phyloP scores from a whole-genome alignment of 2,113 vertebrate species.

The Brachionichthys hirsutus region DNA sequence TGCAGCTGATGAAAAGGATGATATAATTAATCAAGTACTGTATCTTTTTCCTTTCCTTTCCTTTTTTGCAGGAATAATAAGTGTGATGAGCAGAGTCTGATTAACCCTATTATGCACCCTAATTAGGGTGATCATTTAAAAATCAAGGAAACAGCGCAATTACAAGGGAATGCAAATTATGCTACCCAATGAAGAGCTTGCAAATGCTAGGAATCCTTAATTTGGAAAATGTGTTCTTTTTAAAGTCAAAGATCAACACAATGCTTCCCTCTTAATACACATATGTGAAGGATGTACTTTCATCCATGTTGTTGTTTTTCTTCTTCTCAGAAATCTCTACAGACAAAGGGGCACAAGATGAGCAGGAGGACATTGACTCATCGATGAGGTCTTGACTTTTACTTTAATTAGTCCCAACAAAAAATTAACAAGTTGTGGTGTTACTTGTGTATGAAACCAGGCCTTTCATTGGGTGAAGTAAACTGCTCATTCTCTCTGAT shows the following conservation, averaged over 20 bases:
- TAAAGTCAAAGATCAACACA: constrained; percentile 69
- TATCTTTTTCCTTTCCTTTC: constrained; percentile 86
- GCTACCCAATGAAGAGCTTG: constrained; percentile 73
- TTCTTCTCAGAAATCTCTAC: too few species aligned
- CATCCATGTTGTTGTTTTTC: constrained; percentile 9
- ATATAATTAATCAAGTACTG: constrained; percentile 92
- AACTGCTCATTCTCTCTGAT: too few species aligned
- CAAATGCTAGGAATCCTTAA: constrained; percentile 76
- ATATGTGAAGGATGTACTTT: constrained; percentile 34
- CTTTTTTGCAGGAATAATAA: constrained; percentile 85
- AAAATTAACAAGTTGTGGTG: too few species aligned
- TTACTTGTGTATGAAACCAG: too few species aligned
- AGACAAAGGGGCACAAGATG: too few species aligned
- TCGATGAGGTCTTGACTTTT: too few species aligned
- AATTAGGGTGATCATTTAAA: constrained; percentile 96
- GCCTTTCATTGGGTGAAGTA: too few species aligned
- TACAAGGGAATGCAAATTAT: constrained; percentile 80
- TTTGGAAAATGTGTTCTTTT: constrained; percentile 74
- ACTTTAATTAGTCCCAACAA: too few species aligned
- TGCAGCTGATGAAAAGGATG: constrained; percentile 83
- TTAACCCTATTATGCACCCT: constrained; percentile 87
- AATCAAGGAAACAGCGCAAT: constrained; percentile 85
- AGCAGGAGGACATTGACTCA: too few species aligned
- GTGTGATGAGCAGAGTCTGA: constrained; percentile 88
- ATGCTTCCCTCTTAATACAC: constrained; percentile 35